phyloP scores from a whole-genome alignment of 2,113 vertebrate species.

The Alaudala cheleensis region DNA sequence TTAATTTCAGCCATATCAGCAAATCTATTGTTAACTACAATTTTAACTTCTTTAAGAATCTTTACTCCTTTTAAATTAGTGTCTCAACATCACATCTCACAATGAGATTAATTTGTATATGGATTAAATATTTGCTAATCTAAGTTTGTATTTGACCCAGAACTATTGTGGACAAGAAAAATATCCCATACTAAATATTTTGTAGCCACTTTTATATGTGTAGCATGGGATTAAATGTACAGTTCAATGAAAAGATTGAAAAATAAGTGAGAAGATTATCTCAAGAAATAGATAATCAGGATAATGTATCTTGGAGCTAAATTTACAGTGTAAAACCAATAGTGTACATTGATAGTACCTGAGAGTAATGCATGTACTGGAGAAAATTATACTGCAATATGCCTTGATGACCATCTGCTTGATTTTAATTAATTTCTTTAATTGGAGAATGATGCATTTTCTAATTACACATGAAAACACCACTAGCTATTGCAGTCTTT shows the following conservation, averaged over 20 bases:
- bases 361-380: constrained; percentile 35
- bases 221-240: not conserved
- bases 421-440: constrained; percentile 66
- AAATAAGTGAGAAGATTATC: not conserved
- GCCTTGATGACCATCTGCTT: constrained; percentile 48
- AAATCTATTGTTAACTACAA: no score
- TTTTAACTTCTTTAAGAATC: no score
- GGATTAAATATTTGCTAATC: not conserved
- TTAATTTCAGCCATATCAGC: no score
- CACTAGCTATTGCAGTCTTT: constrained; percentile 35
- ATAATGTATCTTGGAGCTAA: constrained; percentile 1
- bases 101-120: not conserved
- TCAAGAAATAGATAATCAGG: not conserved
- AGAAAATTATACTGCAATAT: constrained; percentile 56
- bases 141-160: not conserved
- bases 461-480: constrained; percentile 54
- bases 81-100: not conserved
- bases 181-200: not conserved
- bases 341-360: constrained; percentile 21
- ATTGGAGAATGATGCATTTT: constrained; percentile 61
- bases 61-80: no score
- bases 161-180: not conserved
- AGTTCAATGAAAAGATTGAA: not conserved
- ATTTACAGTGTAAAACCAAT: constrained; percentile 27
- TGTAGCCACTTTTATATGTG: not conserved